Base-by-base conservation (phyloP, 2,113 vertebrate genomes). In the Percopsis transmontana region DNA sequence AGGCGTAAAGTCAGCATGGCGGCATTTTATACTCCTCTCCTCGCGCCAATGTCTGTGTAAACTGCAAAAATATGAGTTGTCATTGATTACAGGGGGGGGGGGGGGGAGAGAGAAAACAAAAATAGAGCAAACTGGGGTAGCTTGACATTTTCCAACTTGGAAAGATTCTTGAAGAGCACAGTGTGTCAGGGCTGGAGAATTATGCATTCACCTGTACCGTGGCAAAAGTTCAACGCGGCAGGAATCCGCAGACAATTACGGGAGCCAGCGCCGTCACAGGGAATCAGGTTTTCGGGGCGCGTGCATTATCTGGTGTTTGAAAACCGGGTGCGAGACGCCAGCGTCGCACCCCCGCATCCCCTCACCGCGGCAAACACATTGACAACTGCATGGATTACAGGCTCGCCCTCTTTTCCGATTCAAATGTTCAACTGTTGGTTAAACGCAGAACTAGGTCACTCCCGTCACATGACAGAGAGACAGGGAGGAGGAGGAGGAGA, bases 241-340 rank as follows among this genome's bases (percentile, higher is more conserved):
- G 66, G 82, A 83, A 78, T 81, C 68, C 59, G 74, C 76, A 76
- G 80, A 82, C 88, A 89, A 84, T 88, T 84, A 86, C 80, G 80
- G 75, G 63, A 70, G 75, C 66, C 48, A 72, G 67, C 57, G 81
- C 63, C 54, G 58, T 76, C 81, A 74, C 72, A 1, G 66, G 66
- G 79, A 76, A 84, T 83, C 60, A 58, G 83, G 84, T 82, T 80
- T 80, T 62, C 62, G 58, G 59, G 66, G 58, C 51, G 62, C 64
- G 79, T 24, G 47, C 66, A 83, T 89, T 84, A 87, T 88, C 74
- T 80, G 61, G 86, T 33, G 67, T 80, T 86, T 82, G 74, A 79
- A 86, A 87, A 88, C 80, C 87, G 70, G 74, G 64, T 76, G 8
- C 79, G 57, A 76, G 79, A 73, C 78, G 70, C 58, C 54, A 66